phyloP scores from a whole-genome alignment of 2,888 invertebrate species.

The Standfussiana lucernea region DNA sequence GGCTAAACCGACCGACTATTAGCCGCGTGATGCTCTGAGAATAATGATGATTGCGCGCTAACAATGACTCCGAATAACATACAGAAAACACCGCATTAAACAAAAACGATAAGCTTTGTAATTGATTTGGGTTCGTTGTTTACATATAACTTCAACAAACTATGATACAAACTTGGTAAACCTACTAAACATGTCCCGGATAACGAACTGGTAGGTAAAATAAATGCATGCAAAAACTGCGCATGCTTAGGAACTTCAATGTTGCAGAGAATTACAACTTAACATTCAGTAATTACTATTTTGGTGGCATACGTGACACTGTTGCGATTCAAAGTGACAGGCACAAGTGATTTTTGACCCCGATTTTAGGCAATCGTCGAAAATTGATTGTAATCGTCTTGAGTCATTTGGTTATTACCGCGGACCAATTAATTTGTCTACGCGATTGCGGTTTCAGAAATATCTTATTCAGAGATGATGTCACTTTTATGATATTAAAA shows the following conservation, averaged over 20 bases:
- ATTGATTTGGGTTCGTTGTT: constrained; percentile 21
- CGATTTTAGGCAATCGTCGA: constrained; percentile 59
- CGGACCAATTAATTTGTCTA: constrained; percentile 63
- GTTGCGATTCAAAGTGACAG: constrained; percentile 43
- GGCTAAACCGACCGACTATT: constrained; percentile 79
- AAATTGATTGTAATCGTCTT: constrained; percentile 63
- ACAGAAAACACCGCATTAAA: constrained; percentile 44
- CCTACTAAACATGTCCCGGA: constrained; percentile 1
- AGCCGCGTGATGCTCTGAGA: constrained; percentile 74
- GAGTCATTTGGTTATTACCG: constrained; percentile 62
- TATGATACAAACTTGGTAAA: neutral
- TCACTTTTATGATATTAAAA: constrained; percentile 53
- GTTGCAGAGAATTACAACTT: constrained; percentile 1
- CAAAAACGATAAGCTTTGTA: constrained; percentile 7
- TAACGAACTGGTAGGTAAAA: neutral
- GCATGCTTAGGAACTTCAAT: constrained; percentile 6
- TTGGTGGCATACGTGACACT: constrained; percentile 33
- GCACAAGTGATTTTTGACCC: constrained; percentile 51
- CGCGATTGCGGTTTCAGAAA: constrained; percentile 52
- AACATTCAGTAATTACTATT: constrained; percentile 33
- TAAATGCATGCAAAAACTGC: neutral
- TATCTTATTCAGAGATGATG: constrained; percentile 55
- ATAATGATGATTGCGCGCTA: constrained; percentile 76
- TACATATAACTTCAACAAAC: neutral
- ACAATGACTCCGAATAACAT: constrained; percentile 69